Evolutionary conservation across 1,140 invertebrate genomes (phyloP).

Genomic region (Hyphantria cunea): DNA sequence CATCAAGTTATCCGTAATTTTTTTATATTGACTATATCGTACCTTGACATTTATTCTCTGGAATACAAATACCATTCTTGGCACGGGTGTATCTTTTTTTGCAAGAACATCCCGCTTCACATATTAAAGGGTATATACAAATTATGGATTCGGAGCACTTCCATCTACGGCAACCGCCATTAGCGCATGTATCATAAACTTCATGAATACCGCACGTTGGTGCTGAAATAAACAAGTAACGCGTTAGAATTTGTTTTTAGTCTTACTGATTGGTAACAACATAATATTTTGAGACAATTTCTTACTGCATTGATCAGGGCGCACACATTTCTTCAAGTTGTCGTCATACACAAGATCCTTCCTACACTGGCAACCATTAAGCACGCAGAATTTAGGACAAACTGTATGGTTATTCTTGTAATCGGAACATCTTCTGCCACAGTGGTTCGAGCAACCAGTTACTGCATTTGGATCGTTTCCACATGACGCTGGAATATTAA

Average conservation of each 20-base stretch:
- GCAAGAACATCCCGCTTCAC: too few relatives aligned
- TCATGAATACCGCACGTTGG: too few relatives aligned
- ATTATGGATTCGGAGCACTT: conserved; percentile 38
- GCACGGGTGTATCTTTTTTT: conserved; percentile 31
- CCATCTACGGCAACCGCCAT: too few relatives aligned
- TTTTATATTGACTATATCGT: too few relatives aligned
- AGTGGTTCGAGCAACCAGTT: too few relatives aligned
- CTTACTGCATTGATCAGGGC: conserved; percentile 48
- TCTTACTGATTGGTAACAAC: too few relatives aligned
- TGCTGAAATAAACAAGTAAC: too few relatives aligned
- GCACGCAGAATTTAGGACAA: conserved; percentile 26
- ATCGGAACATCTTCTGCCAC: conserved; percentile 34
- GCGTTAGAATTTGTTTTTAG: too few relatives aligned
- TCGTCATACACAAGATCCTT: conserved; percentile 37
- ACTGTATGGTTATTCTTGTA: conserved; percentile 12
- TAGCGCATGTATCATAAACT: too few relatives aligned
- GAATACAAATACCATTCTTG: conserved; percentile 38
- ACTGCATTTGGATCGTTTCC: too few relatives aligned
- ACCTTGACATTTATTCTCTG: conserved; percentile 38
- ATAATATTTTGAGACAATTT: too few relatives aligned
- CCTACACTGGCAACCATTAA: conserved; percentile 45
- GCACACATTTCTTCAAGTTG: conserved; percentile 39
- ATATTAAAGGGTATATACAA: conserved; percentile 29
- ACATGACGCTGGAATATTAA: conserved; percentile 12
- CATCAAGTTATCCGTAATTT: too few relatives aligned